Conservation (phyloP, 2,797 vertebrate genomes). For the Microcaecilia unicolor region DNA sequence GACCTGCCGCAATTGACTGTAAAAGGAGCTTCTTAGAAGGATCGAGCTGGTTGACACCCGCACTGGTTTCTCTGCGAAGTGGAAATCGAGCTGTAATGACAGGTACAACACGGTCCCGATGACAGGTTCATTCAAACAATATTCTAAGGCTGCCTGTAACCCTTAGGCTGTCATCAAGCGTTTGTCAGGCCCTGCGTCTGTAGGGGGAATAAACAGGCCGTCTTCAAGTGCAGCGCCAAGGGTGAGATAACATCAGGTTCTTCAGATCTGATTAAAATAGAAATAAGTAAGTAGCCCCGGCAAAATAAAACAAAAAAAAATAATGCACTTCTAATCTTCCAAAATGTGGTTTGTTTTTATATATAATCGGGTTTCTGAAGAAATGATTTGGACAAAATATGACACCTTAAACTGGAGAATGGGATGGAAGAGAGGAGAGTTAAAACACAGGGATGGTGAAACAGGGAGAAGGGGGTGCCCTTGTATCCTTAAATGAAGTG, state of each 20-base stretch:
- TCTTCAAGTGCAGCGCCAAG: background rate
- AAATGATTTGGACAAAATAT: no score
- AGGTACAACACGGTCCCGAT: slow-evolving; percentile 36
- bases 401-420: no score
- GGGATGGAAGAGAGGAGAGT: no score
- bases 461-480: no score
- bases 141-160: slow-evolving; percentile 22
- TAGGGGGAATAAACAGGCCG: fast-evolving
- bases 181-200: slow-evolving; percentile 12
- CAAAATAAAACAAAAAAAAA: no score
- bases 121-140: slow-evolving; percentile 41
- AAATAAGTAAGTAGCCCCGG: no score
- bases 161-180: slow-evolving; percentile 35
- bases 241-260: background rate
- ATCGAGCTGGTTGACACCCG: slow-evolving; percentile 22
- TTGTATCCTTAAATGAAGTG: no score
- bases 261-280: background rate
- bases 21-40: background rate
- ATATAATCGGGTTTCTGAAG: no score
- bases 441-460: no score
- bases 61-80: slow-evolving; percentile 22
- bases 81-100: slow-evolving; percentile 46
- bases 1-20: background rate
- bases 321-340: no score
- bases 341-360: no score